Percentiles rank a stretch among this genome's conserved stretches.
phyloP scores from a whole-genome alignment of 2,888 invertebrate species.

The Mesorhabditis sp. region DNA sequence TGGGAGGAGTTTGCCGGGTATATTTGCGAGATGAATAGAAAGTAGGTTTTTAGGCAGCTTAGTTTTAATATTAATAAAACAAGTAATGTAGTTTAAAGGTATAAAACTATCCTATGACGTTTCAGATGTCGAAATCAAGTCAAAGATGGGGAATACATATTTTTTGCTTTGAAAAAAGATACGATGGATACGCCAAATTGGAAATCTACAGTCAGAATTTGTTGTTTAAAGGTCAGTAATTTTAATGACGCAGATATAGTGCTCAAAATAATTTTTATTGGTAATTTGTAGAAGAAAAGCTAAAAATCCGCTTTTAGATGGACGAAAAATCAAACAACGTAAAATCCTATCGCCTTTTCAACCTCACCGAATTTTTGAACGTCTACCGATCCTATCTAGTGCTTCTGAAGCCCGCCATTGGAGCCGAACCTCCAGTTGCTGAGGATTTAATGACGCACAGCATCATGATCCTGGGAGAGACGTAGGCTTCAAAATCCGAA shows the following conservation, averaged over 20 bases:
- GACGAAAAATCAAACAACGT: background rate
- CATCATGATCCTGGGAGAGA: constrained; percentile 27
- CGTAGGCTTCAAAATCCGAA: constrained; percentile 18
- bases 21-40: constrained; percentile 5
- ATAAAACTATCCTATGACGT: background rate
- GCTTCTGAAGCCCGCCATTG: constrained; percentile 10
- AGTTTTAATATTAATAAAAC: too few relatives aligned
- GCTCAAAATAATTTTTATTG: background rate
- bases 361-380: constrained; percentile 1
- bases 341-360: constrained; percentile 1
- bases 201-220: background rate
- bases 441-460: constrained; percentile 23
- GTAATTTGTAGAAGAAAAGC: too few relatives aligned
- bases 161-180: constrained; percentile 1
- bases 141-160: background rate
- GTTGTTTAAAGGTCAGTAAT: background rate
- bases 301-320: background rate
- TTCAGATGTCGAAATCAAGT: constrained; percentile 6
- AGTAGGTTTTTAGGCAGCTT: background rate
- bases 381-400: background rate
- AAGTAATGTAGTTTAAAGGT: background rate
- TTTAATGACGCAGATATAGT: background rate
- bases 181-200: background rate
- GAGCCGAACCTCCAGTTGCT: constrained; percentile 3
- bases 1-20: constrained; percentile 6